These are phyloP conservation scores for Remorina albescens DNA, from an alignment of 2,797 vertebrate genomes.

Conservation along the genomic window DNA sequence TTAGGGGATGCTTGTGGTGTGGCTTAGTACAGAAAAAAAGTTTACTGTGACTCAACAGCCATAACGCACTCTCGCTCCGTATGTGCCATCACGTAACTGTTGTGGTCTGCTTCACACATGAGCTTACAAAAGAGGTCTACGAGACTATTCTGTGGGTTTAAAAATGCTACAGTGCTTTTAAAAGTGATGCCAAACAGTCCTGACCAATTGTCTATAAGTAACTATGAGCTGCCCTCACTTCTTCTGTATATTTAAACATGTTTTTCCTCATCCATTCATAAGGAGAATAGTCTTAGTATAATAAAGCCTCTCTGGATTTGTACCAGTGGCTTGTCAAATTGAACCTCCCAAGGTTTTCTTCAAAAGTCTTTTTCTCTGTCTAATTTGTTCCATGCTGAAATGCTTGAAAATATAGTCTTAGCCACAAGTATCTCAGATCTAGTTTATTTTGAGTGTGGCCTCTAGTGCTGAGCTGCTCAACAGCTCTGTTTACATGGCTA, in stretches of 20 bases:
- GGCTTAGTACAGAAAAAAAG: not conserved
- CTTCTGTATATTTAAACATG: not conserved
- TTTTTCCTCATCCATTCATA: not conserved
- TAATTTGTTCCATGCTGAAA: constrained; percentile 43
- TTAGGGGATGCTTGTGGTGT: too few species aligned
- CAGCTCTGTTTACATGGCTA: not conserved
- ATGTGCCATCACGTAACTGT: too few species aligned
- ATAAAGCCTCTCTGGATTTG: not conserved
- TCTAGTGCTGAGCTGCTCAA: not conserved
- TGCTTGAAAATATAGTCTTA: constrained; percentile 4
- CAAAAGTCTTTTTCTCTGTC: constrained; percentile 26
- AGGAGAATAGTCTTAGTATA: not conserved
- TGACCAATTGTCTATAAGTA: not conserved
- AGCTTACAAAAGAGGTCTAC: too few species aligned
- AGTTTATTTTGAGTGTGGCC: constrained; percentile 4
- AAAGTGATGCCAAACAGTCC: not conserved
- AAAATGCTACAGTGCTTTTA: too few species aligned
- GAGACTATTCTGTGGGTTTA: too few species aligned
- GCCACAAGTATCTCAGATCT: constrained; percentile 9
- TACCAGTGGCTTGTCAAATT: constrained; percentile 15
- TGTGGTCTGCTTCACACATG: too few species aligned
- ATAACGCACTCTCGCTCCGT: too few species aligned
- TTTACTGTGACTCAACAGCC: not conserved
- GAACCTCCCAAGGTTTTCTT: constrained; percentile 37
- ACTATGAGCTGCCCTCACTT: constrained; percentile 1